Evolutionary conservation across 2,113 vertebrate species (phyloP).

Genomic region (Leptosomus discolor): DNA sequence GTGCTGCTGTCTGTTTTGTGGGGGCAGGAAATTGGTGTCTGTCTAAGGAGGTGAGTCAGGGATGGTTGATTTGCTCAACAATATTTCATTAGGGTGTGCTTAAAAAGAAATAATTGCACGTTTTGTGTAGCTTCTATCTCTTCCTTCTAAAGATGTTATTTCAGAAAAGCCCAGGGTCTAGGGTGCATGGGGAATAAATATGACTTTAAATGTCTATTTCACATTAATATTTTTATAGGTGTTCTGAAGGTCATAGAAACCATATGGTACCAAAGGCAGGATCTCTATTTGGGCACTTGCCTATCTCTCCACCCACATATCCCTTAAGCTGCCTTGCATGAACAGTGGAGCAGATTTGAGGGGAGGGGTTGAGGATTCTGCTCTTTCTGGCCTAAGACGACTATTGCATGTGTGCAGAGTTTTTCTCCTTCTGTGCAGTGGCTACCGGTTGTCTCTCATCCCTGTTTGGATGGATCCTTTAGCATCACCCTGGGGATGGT

Average conservation of each 20-base stretch:
- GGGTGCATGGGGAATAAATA: background rate
- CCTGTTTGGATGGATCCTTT: background rate
- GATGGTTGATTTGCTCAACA: background rate
- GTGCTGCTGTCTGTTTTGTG: background rate
- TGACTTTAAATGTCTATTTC: background rate
- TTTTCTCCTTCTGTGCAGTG: background rate
- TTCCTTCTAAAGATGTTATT: background rate
- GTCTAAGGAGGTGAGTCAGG: background rate
- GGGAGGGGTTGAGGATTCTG: background rate
- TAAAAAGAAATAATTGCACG: background rate
- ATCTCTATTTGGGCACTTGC: background rate
- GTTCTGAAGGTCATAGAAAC: background rate
- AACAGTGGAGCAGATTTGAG: background rate
- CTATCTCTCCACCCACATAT: accelerated
- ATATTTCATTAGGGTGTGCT: background rate
- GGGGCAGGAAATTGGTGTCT: background rate
- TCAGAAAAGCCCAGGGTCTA: background rate
- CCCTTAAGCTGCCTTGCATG: background rate
- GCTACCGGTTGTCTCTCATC: background rate
- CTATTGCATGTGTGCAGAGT: background rate
- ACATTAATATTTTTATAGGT: background rate
- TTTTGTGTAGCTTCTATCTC: background rate
- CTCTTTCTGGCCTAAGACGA: background rate
- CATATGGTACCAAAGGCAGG: background rate
- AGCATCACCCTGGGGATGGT: background rate